Evolutionary conservation across 2,888 invertebrate genomes (phyloP), one percentile per base, ranked within the genome.

Genomic region (Odontothrips loti): DNA sequence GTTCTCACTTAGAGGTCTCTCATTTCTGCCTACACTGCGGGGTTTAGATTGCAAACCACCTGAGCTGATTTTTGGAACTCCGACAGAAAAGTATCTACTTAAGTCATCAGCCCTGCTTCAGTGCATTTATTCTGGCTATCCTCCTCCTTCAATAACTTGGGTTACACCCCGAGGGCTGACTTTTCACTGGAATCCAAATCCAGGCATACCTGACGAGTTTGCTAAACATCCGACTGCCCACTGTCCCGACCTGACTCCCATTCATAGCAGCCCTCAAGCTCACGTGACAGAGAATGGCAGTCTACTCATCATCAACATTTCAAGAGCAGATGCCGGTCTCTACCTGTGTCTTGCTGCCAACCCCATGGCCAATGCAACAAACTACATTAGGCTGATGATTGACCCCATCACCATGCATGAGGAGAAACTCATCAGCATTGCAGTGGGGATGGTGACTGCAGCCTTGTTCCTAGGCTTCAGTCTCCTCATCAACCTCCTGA

Each of bases 331-430:
- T 88, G 93, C 94, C 84, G 97, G 97, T 81, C 89, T 91, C 47
- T 98, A 97, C 88, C 91, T 92, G 83, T 98, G 97, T 87, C 92
- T 93, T 86, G 96, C 95, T 78, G 91, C 93, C 85, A 97, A 97
- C 88, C 93, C 95, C 23, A 90, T 94, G 83, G 94, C 94, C 81
- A 96, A 96, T 87, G 89, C 91, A 48, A 93, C 96, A 1, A 91
- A 92, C 79, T 92, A 92, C 85, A 92, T 97, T 47, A 88, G 93
- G 80, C 89, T 96, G 81, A 93, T 93, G 86, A 93, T 97, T 86
- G 95, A 97, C 88, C 96, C 96, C 27, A 91, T 93, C 85, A 93
- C 95, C 82, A 93, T 96, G 89, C 92, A 93, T 86, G 92, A 93
- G 84, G 93, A 97, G 80, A 93, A 95, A 87, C 92, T 97, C 83